Evolutionary conservation across 2,888 invertebrate species (phyloP).

Genomic region (Pyrgus malvae): DNA sequence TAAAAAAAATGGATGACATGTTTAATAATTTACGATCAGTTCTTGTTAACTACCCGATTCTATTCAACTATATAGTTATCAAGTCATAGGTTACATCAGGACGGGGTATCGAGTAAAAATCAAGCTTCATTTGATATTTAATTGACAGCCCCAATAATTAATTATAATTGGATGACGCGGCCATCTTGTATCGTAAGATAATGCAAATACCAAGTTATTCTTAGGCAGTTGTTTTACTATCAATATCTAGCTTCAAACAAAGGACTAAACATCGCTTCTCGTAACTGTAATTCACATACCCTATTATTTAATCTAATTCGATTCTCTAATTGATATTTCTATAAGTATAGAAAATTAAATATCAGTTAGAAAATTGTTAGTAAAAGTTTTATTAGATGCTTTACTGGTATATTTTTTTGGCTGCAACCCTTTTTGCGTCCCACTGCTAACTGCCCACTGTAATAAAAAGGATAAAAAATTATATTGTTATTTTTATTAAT

Average conservation of each 20-base stretch:
- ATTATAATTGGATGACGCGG: conserved; percentile 41
- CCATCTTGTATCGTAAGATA: conserved; percentile 31
- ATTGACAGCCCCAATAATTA: conserved; percentile 44
- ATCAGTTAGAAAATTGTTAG: too few relatives aligned
- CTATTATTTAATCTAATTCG: neutral
- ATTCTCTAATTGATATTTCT: too few relatives aligned
- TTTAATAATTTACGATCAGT: conserved; percentile 8
- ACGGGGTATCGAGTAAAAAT: conserved; percentile 35
- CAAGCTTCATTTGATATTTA: conserved; percentile 37
- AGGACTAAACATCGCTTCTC: neutral
- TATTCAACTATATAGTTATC: neutral
- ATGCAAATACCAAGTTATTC: conserved; percentile 34
- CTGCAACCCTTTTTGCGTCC: too few relatives aligned
- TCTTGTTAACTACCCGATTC: neutral
- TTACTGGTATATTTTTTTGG: too few relatives aligned
- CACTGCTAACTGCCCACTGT: too few relatives aligned
- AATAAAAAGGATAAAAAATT: too few relatives aligned
- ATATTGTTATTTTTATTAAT: too few relatives aligned
- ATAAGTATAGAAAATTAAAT: too few relatives aligned
- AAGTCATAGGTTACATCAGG: conserved; percentile 24
- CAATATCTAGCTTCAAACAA: neutral
- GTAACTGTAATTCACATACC: too few relatives aligned
- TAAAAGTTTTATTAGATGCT: too few relatives aligned
- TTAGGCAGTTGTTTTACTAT: neutral
- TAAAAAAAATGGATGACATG: conserved; percentile 8